Conservation (phyloP, 2,797 vertebrate genomes). For the Coregonus suidteri region DNA sequence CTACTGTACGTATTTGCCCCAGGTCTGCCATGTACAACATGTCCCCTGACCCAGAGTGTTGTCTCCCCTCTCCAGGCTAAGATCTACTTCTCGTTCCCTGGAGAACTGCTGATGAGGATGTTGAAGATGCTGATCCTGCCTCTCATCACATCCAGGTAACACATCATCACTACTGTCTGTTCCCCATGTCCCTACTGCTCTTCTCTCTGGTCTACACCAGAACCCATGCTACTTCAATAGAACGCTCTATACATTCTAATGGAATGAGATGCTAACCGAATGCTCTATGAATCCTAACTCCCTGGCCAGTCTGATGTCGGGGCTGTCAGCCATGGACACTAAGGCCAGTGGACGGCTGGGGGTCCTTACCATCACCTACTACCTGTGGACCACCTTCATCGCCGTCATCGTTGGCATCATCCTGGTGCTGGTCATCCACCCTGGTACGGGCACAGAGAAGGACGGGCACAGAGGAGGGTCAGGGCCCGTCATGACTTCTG, state of each 20-base stretch:
- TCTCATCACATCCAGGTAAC: constrained; percentile 88
- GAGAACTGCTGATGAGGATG: constrained; percentile 90
- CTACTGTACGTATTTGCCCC: not conserved
- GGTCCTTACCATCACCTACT: constrained; percentile 87
- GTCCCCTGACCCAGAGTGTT: not conserved
- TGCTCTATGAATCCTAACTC: not conserved
- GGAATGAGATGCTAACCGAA: not conserved
- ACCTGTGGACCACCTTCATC: constrained; percentile 90
- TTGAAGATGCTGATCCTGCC: constrained; percentile 90
- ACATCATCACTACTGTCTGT: not conserved
- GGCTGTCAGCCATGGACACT: constrained; percentile 87
- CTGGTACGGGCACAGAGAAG: constrained; percentile 82
- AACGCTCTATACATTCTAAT: not conserved
- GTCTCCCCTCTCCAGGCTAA: constrained; percentile 75
- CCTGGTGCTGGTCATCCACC: constrained; percentile 84
- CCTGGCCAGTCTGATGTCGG: constrained; percentile 83
- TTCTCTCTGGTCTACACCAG: not conserved
- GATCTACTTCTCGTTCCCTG: constrained; percentile 88
- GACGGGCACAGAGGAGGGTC: constrained; percentile 68
- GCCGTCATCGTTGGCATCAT: constrained; percentile 85
- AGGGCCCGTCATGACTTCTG: constrained; percentile 83
- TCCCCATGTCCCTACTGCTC: not conserved
- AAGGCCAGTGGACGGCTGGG: constrained; percentile 84
- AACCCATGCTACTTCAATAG: not conserved
- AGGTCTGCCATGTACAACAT: not conserved